phyloP scores from a whole-genome alignment of 2,797 vertebrate genomes.

The Brachyalestes nurse region DNA sequence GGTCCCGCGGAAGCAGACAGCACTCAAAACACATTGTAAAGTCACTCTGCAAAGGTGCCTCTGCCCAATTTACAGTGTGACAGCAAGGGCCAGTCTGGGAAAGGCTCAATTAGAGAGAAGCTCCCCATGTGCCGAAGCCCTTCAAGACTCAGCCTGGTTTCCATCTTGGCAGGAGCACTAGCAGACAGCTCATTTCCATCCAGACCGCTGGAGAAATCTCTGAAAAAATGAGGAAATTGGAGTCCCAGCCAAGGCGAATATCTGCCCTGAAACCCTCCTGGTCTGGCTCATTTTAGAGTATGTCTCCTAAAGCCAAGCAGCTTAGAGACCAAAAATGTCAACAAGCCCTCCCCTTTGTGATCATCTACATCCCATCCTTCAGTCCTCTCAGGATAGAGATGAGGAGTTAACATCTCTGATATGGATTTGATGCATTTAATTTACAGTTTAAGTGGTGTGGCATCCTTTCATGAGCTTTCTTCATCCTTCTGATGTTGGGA shows the following conservation, averaged over 20 bases:
- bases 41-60: neutral
- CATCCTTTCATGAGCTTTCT: neutral
- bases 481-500: neutral
- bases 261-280: neutral
- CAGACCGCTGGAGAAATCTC: conserved; percentile 55
- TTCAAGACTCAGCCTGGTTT: conserved; percentile 71
- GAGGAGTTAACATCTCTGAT: neutral
- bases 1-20: no score
- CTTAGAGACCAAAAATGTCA: conserved; percentile 14
- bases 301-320: conserved; percentile 12
- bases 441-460: conserved; percentile 8
- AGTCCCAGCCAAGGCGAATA: conserved; percentile 28
- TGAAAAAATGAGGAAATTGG: conserved; percentile 65
- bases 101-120: conserved; percentile 40
- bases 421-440: neutral
- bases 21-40: neutral
- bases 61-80: neutral
- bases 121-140: conserved; percentile 64
- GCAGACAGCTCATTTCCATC: conserved; percentile 70
- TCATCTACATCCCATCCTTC: neutral
- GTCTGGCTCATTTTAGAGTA: conserved; percentile 9
- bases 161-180: conserved; percentile 62
- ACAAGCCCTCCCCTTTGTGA: conserved; percentile 25
- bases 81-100: neutral
- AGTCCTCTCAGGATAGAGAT: neutral